Evolutionary conservation across 2,888 invertebrate species (phyloP).

Genomic region (Gymnocheta viridis): DNA sequence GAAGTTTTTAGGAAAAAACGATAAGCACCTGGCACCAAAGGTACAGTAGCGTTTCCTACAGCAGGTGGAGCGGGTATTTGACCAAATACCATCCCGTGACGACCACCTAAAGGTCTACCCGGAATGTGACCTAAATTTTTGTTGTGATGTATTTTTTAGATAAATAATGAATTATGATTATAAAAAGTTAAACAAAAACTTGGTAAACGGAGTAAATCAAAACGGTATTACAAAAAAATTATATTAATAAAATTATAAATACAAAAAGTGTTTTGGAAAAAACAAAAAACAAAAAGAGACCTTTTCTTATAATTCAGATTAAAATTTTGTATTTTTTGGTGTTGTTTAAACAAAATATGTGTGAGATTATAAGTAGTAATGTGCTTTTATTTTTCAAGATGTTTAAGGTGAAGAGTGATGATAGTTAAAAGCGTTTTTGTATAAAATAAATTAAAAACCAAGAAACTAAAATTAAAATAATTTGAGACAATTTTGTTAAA

Average conservation of each 20-base stretch:
- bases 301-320: conserved; percentile 28
- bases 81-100: conserved; percentile 86
- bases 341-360: conserved; percentile 48
- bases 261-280: conserved; percentile 14
- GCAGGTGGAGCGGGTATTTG: conserved; percentile 83
- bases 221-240: conserved; percentile 21
- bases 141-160: conserved; percentile 72
- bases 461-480: conserved; percentile 34
- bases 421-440: conserved; percentile 63
- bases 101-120: conserved; percentile 86
- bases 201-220: conserved; percentile 47
- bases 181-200: conserved; percentile 47
- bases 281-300: conserved; percentile 23
- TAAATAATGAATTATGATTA: conserved; percentile 69
- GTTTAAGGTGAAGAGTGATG: conserved; percentile 60
- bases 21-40: conserved; percentile 84
- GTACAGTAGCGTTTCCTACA: conserved; percentile 82
- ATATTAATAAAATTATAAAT: conserved; percentile 20
- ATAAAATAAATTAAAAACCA: conserved; percentile 40
- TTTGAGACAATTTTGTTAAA: conserved; percentile 55
- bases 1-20: conserved; percentile 75
- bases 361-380: conserved; percentile 47
- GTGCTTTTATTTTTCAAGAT: conserved; percentile 61
- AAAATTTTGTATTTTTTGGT: conserved; percentile 47
- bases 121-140: conserved; percentile 84